phyloP scores from a whole-genome alignment of 2,797 vertebrate genomes.

The Tinamus major region DNA sequence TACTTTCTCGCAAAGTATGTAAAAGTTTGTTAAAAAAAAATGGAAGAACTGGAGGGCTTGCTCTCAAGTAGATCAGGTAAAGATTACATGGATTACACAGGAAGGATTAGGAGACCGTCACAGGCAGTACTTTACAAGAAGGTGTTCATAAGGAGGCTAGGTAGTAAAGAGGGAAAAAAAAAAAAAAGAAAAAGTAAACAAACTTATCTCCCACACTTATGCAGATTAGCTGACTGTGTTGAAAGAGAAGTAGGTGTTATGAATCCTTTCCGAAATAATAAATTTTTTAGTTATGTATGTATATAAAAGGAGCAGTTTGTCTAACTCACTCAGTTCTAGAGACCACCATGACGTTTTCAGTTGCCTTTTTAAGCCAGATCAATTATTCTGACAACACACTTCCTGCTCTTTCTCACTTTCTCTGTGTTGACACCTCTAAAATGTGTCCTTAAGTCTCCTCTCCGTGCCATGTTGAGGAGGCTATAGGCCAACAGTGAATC shows the following conservation, averaged over 20 bases:
- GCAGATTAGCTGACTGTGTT: no score
- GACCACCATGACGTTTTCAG: not conserved
- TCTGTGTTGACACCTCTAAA: not conserved
- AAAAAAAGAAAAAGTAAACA: not conserved
- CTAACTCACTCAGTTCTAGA: not conserved
- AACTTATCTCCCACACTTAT: no score
- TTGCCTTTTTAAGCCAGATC: not conserved
- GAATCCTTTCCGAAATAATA: not conserved
- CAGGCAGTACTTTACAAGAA: not conserved
- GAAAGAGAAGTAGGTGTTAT: accelerated
- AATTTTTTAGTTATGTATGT: not conserved
- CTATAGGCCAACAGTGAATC: not conserved
- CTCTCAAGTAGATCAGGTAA: not conserved
- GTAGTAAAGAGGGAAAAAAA: not conserved
- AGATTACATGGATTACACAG: not conserved
- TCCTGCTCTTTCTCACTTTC: not conserved
- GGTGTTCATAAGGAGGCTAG: not conserved
- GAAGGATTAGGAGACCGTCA: not conserved
- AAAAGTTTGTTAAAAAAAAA: not conserved
- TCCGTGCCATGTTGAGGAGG: not conserved
- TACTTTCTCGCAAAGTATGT: not conserved
- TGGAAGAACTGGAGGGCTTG: not conserved
- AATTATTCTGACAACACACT: not conserved
- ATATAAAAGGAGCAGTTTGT: not conserved
- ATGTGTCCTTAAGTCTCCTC: not conserved